A percentile compares a stretch with the other conserved stretches of the same genome.
phyloP scores from a whole-genome alignment of 2,797 vertebrate species.

The Chiroxiphia lanceolata region DNA sequence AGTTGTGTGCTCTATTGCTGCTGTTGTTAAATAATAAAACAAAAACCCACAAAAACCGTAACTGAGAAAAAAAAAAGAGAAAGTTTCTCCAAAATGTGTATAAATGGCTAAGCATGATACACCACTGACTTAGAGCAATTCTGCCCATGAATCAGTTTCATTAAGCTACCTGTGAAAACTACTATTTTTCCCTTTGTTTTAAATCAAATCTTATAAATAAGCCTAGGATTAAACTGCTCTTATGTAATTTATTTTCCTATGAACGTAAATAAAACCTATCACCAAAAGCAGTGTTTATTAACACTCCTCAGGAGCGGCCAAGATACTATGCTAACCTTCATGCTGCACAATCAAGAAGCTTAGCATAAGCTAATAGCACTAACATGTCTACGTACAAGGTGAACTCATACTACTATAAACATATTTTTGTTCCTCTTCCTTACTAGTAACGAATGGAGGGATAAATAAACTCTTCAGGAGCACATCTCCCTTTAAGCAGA shows the following conservation, averaged over 20 bases:
- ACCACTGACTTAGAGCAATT: neutral
- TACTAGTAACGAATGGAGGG: neutral
- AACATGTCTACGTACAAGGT: neutral
- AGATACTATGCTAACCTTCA: neutral
- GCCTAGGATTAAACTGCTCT: neutral
- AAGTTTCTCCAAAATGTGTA: neutral
- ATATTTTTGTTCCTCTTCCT: neutral
- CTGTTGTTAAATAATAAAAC: neutral
- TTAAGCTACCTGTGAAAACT: neutral
- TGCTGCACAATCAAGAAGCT: neutral
- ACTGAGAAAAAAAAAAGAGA: neutral
- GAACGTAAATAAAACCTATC: neutral
- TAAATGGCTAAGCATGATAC: neutral
- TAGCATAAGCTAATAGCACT: neutral
- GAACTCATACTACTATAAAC: neutral
- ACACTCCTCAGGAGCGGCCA: neutral
- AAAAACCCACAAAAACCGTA: neutral
- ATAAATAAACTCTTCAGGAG: neutral
- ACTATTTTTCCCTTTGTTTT: neutral
- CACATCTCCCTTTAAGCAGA: constrained; percentile 2
- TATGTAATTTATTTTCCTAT: neutral
- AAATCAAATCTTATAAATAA: neutral
- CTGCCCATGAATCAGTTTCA: neutral
- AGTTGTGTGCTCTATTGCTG: neutral
- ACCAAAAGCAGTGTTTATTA: neutral